Conservation (phyloP, 2,113 vertebrate species). For the Urocitellus parryii region DNA sequence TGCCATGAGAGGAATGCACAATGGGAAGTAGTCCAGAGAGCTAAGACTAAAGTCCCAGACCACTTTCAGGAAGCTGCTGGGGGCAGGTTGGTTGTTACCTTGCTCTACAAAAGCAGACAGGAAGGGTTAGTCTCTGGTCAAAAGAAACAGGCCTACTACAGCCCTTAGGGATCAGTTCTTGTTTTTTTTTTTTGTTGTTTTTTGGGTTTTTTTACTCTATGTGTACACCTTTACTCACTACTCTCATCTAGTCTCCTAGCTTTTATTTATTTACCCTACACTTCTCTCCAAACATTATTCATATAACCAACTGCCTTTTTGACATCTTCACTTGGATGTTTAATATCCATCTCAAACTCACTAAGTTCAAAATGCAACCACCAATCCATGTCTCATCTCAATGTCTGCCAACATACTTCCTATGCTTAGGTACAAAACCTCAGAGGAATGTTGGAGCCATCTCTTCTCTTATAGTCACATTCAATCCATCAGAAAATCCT, state of each 20-base stretch:
- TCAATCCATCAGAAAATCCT: not conserved
- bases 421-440: not conserved
- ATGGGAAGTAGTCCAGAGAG: not conserved
- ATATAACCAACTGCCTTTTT: not conserved
- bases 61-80: not conserved
- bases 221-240: not conserved
- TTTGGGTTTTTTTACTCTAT: not conserved
- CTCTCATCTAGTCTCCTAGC: not conserved
- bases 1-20: conserved; percentile 12
- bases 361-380: conserved; percentile 11
- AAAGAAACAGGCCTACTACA: not conserved
- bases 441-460: not conserved
- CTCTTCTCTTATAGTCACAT: not conserved
- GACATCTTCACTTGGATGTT: not conserved
- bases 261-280: not conserved
- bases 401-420: not conserved
- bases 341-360: not conserved
- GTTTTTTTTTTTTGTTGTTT: not conserved
- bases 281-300: not conserved
- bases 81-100: not conserved
- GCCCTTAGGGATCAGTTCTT: not conserved
- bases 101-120: not conserved
- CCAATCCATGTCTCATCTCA: not conserved
- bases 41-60: not conserved
- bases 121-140: not conserved